Base-by-base conservation (phyloP, 2,888 invertebrate genomes). In the Eubasilissa splendida region DNA sequence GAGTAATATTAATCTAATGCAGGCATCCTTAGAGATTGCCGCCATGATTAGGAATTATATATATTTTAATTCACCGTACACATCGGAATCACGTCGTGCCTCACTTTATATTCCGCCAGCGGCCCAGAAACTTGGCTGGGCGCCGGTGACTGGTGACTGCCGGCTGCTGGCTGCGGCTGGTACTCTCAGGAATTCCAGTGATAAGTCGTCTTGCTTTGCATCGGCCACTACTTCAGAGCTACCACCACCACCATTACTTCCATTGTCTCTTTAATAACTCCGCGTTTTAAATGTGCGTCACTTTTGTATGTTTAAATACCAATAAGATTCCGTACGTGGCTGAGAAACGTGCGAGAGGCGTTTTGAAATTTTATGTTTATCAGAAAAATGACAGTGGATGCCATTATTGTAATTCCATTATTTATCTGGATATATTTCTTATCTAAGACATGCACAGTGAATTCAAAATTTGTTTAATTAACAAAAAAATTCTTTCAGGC, bases 221-320 rank as follows among this genome's bases (percentile, higher is more conserved):
- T 2, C 63, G 12, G 63, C 33, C 63, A 31, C 11, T 33, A 2
- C 42, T 7, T 42, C 42, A 7, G 42, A 42, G 42, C 42, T 7
- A 2, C 42, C 42, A 42, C 7, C 22, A 22, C 22, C 22, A 22
- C 22, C 22, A 42, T 4, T 2, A 42, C 42, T 31, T 63, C 63
- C 63, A 63, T 63, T 63, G 63, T 63, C 42, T 63, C 42, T 22
- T 22, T 7, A 42, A 7, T 31, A 63, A 63, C 31, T 63, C 63
- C 63, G 63, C 33, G 31, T 33, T 12, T 63, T 63, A 31, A 63
- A 63, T 63, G 63, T 63, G n/a, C 63, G 33, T 33, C 63, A 63
- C 12, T 33, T 31, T 22, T 31, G 12, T 63, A 33, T 22, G 63
- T 63, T 63, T 22, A 63, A 63, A 63, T 31, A 63, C 63, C 63